phyloP scores from a whole-genome alignment of 2,888 invertebrate genomes.

The Aquatica leii region DNA sequence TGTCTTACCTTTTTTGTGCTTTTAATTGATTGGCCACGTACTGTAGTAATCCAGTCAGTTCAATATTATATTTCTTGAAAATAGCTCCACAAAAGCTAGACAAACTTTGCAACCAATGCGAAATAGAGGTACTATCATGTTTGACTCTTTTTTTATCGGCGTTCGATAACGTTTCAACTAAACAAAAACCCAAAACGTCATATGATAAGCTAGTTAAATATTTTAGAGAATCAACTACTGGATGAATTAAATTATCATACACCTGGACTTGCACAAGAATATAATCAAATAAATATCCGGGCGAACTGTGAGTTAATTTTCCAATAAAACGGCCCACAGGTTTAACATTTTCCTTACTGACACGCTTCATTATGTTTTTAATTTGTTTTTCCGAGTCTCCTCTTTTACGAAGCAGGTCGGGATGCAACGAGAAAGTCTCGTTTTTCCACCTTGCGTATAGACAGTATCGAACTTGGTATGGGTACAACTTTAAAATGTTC shows the following conservation, averaged over 20 bases:
- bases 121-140: constrained; percentile 90
- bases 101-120: constrained; percentile 92
- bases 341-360: constrained; percentile 98
- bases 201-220: constrained; percentile 94
- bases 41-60: constrained; percentile 93
- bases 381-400: constrained; percentile 91
- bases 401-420: constrained; percentile 82
- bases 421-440: constrained; percentile 82
- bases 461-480: constrained; percentile 84
- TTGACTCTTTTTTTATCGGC: constrained; percentile 81
- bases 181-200: constrained; percentile 94
- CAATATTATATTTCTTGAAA: constrained; percentile 97
- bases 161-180: constrained; percentile 89
- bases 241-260: constrained; percentile 64
- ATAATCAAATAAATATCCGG: constrained; percentile 96
- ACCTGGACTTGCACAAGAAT: constrained; percentile 63
- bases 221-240: constrained; percentile 97
- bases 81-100: constrained; percentile 96
- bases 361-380: constrained; percentile 95
- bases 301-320: constrained; percentile 95
- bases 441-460: constrained; percentile 98
- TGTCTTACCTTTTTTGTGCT: constrained; percentile 84
- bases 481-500: constrained; percentile 84
- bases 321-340: constrained; percentile 95
- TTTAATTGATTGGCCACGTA: constrained; percentile 98